Percentiles rank a stretch among this genome's conserved stretches.
Conservation (phyloP, 2,888 invertebrate species). For the Gymnosoma rotundatum region DNA sequence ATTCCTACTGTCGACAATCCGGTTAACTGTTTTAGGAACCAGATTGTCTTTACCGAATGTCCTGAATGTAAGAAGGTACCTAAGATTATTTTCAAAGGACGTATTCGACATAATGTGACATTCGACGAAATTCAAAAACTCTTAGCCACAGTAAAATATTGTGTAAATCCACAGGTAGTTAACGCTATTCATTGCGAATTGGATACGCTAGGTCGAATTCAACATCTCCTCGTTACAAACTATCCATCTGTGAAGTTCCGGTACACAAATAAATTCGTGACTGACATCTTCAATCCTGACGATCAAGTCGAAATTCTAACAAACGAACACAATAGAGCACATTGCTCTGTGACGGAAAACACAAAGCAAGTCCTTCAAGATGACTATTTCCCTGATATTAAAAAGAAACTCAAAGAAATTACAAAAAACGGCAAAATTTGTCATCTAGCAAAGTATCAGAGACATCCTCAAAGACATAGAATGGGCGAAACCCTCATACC, state of each 20-base stretch:
- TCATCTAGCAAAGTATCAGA: neutral
- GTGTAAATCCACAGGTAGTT: neutral
- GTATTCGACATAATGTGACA: conserved; percentile 14
- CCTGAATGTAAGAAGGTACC: conserved; percentile 27
- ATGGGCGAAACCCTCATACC: neutral
- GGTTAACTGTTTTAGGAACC: conserved; percentile 20
- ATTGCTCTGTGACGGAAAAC: neutral
- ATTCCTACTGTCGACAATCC: conserved; percentile 11
- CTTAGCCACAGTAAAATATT: neutral
- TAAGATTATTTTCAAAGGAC: conserved; percentile 60
- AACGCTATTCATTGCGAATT: neutral
- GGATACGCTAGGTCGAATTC: no score
- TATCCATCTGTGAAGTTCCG: no score
- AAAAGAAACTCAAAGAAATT: neutral
- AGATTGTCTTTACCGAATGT: conserved; percentile 37
- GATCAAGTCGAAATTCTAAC: neutral
- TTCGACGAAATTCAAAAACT: neutral
- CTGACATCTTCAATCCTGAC: no score
- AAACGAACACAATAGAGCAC: neutral
- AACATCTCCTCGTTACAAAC: neutral
- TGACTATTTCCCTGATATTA: conserved; percentile 4
- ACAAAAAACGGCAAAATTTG: neutral
- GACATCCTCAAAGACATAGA: neutral
- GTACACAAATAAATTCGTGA: no score
- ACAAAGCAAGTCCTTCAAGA: conserved; percentile 1